Conservation (phyloP, 2,113 vertebrate species). For the Prionailurus bengalensis region DNA sequence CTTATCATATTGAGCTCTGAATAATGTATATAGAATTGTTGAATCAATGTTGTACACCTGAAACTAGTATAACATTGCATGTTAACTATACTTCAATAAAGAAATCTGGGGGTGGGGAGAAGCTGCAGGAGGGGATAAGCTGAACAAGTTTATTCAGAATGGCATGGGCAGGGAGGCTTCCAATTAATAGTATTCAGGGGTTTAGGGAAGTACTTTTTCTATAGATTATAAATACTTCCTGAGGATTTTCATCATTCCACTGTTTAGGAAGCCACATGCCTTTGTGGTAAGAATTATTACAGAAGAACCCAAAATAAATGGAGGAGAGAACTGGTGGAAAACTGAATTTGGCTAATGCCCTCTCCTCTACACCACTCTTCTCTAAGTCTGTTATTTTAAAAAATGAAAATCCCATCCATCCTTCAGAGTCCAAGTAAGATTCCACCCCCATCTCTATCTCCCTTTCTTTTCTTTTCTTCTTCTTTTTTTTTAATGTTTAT, state of each 20-base stretch:
- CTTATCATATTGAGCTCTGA: neutral
- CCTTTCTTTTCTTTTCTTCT: neutral
- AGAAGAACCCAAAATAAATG: neutral
- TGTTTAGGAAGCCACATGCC: neutral
- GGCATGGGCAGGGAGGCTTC: too few relatives aligned
- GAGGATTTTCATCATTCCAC: neutral
- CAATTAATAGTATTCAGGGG: neutral
- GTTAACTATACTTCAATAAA: neutral
- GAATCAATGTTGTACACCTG: neutral
- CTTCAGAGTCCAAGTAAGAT: neutral
- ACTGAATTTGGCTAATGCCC: neutral
- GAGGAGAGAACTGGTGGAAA: neutral
- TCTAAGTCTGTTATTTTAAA: neutral
- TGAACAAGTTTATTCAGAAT: neutral
- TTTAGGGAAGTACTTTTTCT: neutral
- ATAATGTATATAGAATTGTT: neutral
- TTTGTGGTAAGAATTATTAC: neutral
- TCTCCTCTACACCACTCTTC: neutral
- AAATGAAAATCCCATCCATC: neutral
- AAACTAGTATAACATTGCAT: neutral
- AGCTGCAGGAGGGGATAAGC: neutral
- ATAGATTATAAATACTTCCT: neutral
- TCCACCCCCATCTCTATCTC: neutral
- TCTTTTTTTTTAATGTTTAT: too few relatives aligned
- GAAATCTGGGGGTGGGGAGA: fast-evolving